Percentiles rank a stretch among this genome's conserved stretches.
phyloP scores from a whole-genome alignment of 23 tunicate genomes.

The Trididemnum miniatum region DNA sequence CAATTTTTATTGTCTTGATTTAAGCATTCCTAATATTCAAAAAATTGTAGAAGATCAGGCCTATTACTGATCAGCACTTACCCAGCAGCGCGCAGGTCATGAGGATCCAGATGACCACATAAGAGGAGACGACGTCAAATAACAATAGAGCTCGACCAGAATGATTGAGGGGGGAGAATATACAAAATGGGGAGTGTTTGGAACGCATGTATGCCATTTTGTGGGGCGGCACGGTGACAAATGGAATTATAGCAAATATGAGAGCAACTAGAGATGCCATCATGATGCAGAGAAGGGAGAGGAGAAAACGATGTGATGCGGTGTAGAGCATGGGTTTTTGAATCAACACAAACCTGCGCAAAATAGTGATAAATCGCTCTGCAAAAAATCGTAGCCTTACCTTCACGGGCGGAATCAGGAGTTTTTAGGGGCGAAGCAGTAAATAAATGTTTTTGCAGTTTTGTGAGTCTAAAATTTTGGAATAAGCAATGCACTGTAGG shows the following conservation, averaged over 20 bases:
- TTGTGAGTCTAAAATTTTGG: too few species aligned
- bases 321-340: not conserved
- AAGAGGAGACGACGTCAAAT: not conserved
- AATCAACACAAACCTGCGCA: not conserved
- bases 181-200: not conserved
- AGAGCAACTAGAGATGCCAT: not conserved
- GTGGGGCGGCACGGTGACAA: not conserved
- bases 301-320: not conserved
- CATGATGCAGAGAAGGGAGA: not conserved
- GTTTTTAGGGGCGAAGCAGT: too few species aligned
- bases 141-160: not conserved
- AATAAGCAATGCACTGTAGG: too few species aligned
- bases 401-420: too few species aligned
- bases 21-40: too few species aligned
- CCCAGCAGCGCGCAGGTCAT: not conserved
- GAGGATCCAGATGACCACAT: not conserved
- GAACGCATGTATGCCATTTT: not conserved
- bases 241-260: not conserved
- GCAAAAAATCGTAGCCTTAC: too few species aligned
- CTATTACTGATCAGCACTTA: not conserved
- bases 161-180: not conserved
- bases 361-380: not conserved
- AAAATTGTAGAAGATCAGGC: too few species aligned
- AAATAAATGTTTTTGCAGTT: too few species aligned
- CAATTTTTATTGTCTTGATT: too few species aligned